Evolutionary conservation across 2,888 invertebrate species (phyloP), one percentile per base, ranked within the genome.

Genomic region (Apotomis turbidana): DNA sequence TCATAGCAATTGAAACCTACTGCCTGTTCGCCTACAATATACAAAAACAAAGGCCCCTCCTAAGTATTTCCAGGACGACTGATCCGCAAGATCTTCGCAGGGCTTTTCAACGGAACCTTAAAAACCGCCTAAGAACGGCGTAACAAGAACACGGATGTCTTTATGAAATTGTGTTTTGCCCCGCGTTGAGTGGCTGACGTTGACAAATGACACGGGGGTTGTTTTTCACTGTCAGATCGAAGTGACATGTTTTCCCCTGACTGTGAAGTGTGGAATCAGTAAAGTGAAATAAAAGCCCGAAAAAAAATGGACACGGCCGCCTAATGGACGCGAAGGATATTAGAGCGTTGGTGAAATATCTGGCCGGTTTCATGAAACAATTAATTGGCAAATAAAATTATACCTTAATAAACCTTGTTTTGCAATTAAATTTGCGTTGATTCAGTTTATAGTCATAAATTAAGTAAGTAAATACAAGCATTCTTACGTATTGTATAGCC

Each of bases 191-290:
- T 87, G 83, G 85, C 84, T 90, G 92, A 91, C 92, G 84, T 90
- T 91, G 91, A 92, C 89, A 91, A 91, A 92, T 90, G 91, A 91
- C 86, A 82, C 83, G 85, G 81, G 84, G 87, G 88, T 82, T 91
- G 91, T 90, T 91, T 90, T 90, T 90, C 90, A 90, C 89, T 91
- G 91, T 90, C 90, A 88, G 88, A 89, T 90, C 89, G 90, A 90
- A 89, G 90, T 90, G 91, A 90, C 87, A 89, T 87, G 89, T 89
- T 88, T 87, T 87, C 85, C 87, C 86, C 85, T 85, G 83, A 85
- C 85, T 85, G 83, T 85, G 87, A 85, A 89, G 87, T 88, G 84
- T 84, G 80, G 85, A 87, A 87, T 87, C 87, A 83, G 86, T 83
- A 86, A 87, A 88, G 84, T 87, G 85, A 89, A 87, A 89, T 87